Evolutionary conservation across 1,140 invertebrate species (phyloP), one percentile per base, ranked within the genome.

Genomic region (Drosophila parabipectinata): DNA sequence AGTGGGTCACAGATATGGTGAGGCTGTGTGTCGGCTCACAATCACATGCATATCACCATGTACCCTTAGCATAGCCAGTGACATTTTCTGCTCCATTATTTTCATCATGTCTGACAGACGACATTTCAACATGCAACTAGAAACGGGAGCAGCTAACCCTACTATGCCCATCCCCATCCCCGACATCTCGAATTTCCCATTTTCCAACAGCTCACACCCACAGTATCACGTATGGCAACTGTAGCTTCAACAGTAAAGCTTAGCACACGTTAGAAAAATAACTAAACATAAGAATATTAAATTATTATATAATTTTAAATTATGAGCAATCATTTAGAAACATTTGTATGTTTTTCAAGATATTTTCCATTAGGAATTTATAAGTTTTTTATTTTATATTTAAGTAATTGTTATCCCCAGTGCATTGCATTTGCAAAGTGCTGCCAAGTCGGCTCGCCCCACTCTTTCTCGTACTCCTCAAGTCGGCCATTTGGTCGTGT

Each of bases 51-150:
- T 48, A 68, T 61, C 26, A 34, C 62, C 62, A 61, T 47, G 62
- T 74, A 59, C 78, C 82, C 66, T 82, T 72, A 78, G 60, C 81
- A 87, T 81, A 54, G 61, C 66, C 68, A 88, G 83, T 83, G 83
- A 88, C 84, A 89, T 88, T 88, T 87, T 88, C 83, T 88, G 83
- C 84, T 88, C 84, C 83, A 88, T 88, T 88, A 88, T 88, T 88
- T 88, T 88, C 83, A 88, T 88, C 84, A 88, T 88, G 83, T 88
- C 68, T 88, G 84, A 88, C 83, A 88, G 83, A 88, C 79, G 84
- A 88, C 76, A 74, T 87, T 87, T 83, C 84, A 88, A 89, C 83
- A 88, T 88, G 83, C 79, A 88, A 88, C 67, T 83, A 69, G 61
- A 68, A 79, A 61, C 44, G 76, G 62, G 64, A 66, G 55, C 71